These are phyloP conservation scores for Cheilosia soror DNA, from an alignment of 2,888 invertebrate genomes.

Conservation along the genomic window DNA sequence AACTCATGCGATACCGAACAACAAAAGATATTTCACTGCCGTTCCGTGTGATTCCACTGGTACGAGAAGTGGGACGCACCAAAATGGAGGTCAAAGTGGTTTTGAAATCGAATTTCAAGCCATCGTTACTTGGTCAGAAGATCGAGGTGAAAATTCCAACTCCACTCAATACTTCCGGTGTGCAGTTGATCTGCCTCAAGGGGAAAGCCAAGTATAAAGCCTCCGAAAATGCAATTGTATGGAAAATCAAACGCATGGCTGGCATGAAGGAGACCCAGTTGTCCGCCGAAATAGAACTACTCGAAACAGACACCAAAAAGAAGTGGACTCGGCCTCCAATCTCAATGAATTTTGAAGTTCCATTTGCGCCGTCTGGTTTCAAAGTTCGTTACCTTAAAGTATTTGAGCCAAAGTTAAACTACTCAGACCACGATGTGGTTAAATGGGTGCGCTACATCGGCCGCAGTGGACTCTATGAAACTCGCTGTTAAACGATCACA, in stretches of 20 bases:
- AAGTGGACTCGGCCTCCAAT: constrained; percentile 99
- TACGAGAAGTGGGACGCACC: constrained; percentile 98
- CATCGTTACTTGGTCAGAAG: constrained; percentile 98
- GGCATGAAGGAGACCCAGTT: constrained; percentile 99
- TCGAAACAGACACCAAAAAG: constrained; percentile 99
- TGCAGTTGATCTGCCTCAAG: constrained; percentile 99
- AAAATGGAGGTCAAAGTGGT: constrained; percentile 99
- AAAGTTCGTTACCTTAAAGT: constrained; percentile 99
- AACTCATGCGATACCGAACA: constrained; percentile 99
- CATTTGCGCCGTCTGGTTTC: constrained; percentile 99
- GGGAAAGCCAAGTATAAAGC: constrained; percentile 99
- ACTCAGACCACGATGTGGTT: constrained; percentile 99
- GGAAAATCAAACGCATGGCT: constrained; percentile 97
- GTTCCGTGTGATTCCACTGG: constrained; percentile 99
- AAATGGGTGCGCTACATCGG: constrained; percentile 99
- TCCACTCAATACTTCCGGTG: constrained; percentile 99
- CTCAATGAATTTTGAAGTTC: constrained; percentile 99
- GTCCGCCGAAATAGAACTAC: constrained; percentile 98
- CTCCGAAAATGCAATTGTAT: constrained; percentile 99
- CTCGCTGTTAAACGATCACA: constrained; percentile 91
- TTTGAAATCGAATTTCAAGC: constrained; percentile 99
- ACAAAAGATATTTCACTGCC: constrained; percentile 99
- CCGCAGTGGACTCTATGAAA: constrained; percentile 99
- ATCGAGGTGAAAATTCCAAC: constrained; percentile 99
- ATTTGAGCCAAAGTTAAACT: constrained; percentile 99